Conservation (phyloP, 2,888 invertebrate species). For the Ceriagrion tenellum region DNA sequence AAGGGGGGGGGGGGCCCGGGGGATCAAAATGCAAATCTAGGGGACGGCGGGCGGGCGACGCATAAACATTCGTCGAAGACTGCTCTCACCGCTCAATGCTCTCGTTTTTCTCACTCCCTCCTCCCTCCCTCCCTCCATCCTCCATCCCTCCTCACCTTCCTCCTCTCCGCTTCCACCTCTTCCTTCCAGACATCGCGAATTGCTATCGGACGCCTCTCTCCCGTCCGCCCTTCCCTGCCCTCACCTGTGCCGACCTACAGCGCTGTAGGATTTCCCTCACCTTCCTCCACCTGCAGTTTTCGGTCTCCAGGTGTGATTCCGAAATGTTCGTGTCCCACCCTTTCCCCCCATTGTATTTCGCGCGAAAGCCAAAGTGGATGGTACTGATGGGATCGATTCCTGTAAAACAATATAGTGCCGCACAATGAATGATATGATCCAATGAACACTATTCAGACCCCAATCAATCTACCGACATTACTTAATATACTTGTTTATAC, state of each 20-base stretch:
- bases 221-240: not conserved
- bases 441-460: too few species aligned
- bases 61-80: not conserved
- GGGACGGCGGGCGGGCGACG: not conserved
- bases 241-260: not conserved
- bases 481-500: too few species aligned
- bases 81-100: not conserved
- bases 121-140: not conserved
- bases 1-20: not conserved
- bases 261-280: not conserved
- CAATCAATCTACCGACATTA: too few species aligned
- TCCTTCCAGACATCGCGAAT: not conserved
- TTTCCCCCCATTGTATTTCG: not conserved
- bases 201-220: not conserved
- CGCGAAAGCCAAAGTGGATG: not conserved
- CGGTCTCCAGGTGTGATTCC: not conserved
- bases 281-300: not conserved
- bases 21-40: not conserved
- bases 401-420: not conserved
- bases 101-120: not conserved
- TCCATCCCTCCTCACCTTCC: not conserved
- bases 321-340: not conserved
- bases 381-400: not conserved
- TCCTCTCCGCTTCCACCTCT: not conserved
- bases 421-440: not conserved